Percentiles rank a stretch among this genome's conserved stretches.
Evolutionary conservation across 2,888 invertebrate genomes (phyloP).

Genomic region (Tetrapedia diversipes): DNA sequence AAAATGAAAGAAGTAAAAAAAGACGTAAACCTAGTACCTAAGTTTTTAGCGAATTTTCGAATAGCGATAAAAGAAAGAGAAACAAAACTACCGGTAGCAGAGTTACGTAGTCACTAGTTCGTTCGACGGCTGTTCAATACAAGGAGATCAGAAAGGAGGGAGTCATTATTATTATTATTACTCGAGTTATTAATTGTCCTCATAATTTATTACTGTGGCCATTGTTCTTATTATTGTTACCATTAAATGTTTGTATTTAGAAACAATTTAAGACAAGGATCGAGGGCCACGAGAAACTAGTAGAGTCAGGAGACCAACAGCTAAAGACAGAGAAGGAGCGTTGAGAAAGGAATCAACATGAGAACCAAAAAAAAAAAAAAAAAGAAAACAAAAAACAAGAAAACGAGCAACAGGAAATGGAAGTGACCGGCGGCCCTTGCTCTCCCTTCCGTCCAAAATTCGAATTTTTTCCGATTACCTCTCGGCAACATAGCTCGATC

Average conservation of each 20-base stretch:
- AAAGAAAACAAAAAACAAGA: background rate
- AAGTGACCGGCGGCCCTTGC: conserved; percentile 62
- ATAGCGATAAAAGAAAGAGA: conserved; percentile 63
- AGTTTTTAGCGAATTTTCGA: conserved; percentile 79
- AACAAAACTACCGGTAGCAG: conserved; percentile 73
- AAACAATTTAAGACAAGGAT: conserved; percentile 54
- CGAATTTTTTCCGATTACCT: conserved; percentile 38
- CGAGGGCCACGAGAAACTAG: conserved; percentile 64
- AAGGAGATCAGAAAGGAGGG: conserved; percentile 68
- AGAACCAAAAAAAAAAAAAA: background rate
- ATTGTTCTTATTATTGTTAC: conserved; percentile 62
- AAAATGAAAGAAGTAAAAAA: conserved; percentile 61
- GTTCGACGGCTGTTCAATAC: conserved; percentile 80
- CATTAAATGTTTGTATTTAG: conserved; percentile 50
- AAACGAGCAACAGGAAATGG: conserved; percentile 6
- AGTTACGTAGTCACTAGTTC: conserved; percentile 81
- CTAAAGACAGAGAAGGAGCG: conserved; percentile 5
- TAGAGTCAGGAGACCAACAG: conserved; percentile 38
- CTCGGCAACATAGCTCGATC: conserved; percentile 39
- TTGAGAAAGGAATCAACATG: conserved; percentile 9
- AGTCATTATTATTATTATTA: conserved; percentile 53
- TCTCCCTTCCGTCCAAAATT: conserved; percentile 66
- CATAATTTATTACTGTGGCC: conserved; percentile 45
- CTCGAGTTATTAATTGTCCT: conserved; percentile 58
- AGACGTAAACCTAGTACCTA: conserved; percentile 76